Evolutionary conservation across 2,113 vertebrate species (phyloP), one percentile per base, ranked within the genome.

Genomic region (Anser brachyrhynchus): DNA sequence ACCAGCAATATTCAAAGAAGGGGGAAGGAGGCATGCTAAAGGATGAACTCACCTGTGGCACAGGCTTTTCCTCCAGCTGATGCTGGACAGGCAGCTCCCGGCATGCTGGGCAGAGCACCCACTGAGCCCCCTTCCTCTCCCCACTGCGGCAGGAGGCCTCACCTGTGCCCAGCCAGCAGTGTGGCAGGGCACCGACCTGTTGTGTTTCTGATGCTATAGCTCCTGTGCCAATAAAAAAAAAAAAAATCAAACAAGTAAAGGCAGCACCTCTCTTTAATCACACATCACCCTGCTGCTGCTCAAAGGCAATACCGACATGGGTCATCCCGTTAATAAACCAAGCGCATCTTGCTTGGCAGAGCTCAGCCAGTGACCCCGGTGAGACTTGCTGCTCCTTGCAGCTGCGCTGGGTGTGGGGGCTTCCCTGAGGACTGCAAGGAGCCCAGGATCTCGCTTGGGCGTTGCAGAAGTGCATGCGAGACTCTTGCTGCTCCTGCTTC

Each of bases 401-500:
- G 44, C 59, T 8, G 3, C 29, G 35, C 69, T 58, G 84, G 46
- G 39, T 4, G 1, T 13, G 37, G 33, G 84, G 62, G 13, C 65
- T 94, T 54, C 77, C 46, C 51, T 4, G 3, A 10, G 39, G 75
- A 18, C 37, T 55, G 22, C 12, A 16, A 59, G 49, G 17, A 74
- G 49, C 67, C 58, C 74, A 23, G 75, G 35, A 22, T 37, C 49
- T 84, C 25, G 31, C 76, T 89, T 25, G 11, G 3, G 20, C 51
- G 51, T 52, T 85, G 10, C 83, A 77, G 85, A 46, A 91, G 87
- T 89, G 97, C 95, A 73, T 87, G 44, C 73, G 52, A 65, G 62
- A 66, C 93, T 85, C 88, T 92, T 5, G 17, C 95, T 97, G 95
- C 97, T 93, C 96, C 97, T 66, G 18, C 59, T 43, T 96, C 95